Evolutionary conservation across 2,888 invertebrate species (phyloP).

Genomic region (Rotaria magnacalcarata): DNA sequence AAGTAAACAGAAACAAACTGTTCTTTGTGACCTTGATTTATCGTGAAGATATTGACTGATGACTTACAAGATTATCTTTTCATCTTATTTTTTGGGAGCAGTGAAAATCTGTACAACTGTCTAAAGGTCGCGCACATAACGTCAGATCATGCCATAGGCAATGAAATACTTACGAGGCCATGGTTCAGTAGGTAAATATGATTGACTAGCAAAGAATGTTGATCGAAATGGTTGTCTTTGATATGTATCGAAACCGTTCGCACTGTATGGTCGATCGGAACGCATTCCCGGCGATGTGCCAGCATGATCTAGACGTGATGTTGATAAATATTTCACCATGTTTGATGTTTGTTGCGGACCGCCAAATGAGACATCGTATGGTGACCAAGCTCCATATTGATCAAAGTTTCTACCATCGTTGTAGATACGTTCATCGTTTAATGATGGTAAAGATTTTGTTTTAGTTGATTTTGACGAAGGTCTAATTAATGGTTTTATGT

Average conservation of each 20-base stretch:
- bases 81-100: too few species aligned
- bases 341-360: not conserved
- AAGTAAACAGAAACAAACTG: too few species aligned
- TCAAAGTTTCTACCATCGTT: not conserved
- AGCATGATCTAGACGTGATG: not conserved
- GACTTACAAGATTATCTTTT: too few species aligned
- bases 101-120: too few species aligned
- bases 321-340: constrained; percentile 25
- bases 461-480: not conserved
- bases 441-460: constrained; percentile 34
- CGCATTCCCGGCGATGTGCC: not conserved
- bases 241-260: constrained; percentile 23
- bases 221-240: not conserved
- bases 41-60: too few species aligned
- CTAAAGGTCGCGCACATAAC: too few species aligned
- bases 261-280: constrained; percentile 9
- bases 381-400: not conserved
- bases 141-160: too few species aligned
- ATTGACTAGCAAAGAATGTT: not conserved
- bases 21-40: too few species aligned
- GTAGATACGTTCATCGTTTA: constrained; percentile 1
- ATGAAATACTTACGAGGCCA: constrained; percentile 10
- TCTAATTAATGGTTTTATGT: constrained; percentile 23
- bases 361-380: not conserved
- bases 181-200: constrained; percentile 5